A percentile compares a stretch with the other conserved stretches of the same genome.
phyloP scores from a whole-genome alignment of 2,888 invertebrate species.

The Ormyrus nitidulus region DNA sequence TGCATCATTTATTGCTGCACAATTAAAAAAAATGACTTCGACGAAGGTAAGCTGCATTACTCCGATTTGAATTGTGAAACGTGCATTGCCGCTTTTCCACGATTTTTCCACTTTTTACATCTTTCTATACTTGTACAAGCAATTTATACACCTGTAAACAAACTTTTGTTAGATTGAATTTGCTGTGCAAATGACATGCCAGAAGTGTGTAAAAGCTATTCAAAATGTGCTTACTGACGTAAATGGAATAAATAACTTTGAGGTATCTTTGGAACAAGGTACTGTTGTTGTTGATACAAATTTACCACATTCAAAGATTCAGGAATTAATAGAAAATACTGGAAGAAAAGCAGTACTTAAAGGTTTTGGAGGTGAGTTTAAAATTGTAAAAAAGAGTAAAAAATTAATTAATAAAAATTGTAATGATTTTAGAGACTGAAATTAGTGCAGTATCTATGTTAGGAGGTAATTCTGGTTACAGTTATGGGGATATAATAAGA shows the following conservation, averaged over 20 bases:
- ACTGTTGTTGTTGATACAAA: constrained; percentile 83
- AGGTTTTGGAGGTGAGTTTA: constrained; percentile 83
- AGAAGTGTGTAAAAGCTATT: constrained; percentile 77
- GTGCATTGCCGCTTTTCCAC: too few species aligned
- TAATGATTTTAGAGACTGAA: constrained; percentile 63
- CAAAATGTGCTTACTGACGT: constrained; percentile 73
- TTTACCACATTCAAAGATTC: constrained; percentile 77
- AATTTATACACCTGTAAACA: too few species aligned
- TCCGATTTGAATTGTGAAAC: too few species aligned
- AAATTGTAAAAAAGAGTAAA: neutral
- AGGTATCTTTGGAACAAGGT: constrained; percentile 79
- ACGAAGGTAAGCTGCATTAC: constrained; percentile 39
- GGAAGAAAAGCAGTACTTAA: constrained; percentile 86
- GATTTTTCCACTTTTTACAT: too few species aligned
- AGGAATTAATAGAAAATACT: constrained; percentile 77
- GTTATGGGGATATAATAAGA: constrained; percentile 76
- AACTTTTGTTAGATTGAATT: constrained; percentile 78
- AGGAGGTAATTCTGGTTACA: constrained; percentile 74
- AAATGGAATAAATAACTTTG: constrained; percentile 76
- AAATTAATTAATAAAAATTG: neutral
- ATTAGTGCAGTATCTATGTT: constrained; percentile 87
- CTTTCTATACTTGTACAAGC: too few species aligned
- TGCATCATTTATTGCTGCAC: constrained; percentile 33
- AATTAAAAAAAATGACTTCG: constrained; percentile 41
- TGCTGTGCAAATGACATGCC: constrained; percentile 81